These are phyloP conservation scores for Lepidothrix coronata DNA, from an alignment of 2,113 vertebrate genomes.

Conservation along the genomic window DNA sequence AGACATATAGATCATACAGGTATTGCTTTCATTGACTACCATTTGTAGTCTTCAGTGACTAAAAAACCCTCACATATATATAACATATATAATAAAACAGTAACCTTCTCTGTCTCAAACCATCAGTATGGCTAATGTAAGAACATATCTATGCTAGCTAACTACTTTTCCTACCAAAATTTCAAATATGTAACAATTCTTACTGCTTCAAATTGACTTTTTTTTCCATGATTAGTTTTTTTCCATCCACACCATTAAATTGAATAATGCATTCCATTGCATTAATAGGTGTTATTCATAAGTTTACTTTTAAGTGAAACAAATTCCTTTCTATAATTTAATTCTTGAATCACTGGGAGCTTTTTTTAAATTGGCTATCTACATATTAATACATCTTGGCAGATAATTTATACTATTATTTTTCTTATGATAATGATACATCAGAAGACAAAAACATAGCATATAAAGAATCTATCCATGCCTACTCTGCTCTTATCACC, in stretches of 20 bases:
- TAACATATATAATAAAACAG: not conserved
- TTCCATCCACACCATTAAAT: not conserved
- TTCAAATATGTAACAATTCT: not conserved
- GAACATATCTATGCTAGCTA: not conserved
- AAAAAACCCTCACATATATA: not conserved
- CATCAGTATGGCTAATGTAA: not conserved
- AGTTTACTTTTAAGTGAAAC: not conserved
- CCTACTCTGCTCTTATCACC: not conserved
- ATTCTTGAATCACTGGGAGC: not conserved
- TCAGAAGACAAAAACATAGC: not conserved
- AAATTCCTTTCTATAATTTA: not conserved
- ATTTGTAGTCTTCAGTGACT: not conserved
- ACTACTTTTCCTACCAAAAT: not conserved
- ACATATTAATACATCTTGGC: not conserved
- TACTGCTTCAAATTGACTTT: not conserved
- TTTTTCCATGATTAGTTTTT: not conserved
- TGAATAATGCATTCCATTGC: not conserved
- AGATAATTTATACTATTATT: not conserved
- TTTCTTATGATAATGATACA: not conserved
- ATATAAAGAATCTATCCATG: not conserved
- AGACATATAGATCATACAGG: not conserved
- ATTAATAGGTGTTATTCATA: not conserved
- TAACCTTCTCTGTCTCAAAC: not conserved
- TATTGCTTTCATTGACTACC: not conserved
- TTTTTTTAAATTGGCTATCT: not conserved